Base-by-base conservation (phyloP, 2,113 vertebrate genomes). In the Cottus gobio region DNA sequence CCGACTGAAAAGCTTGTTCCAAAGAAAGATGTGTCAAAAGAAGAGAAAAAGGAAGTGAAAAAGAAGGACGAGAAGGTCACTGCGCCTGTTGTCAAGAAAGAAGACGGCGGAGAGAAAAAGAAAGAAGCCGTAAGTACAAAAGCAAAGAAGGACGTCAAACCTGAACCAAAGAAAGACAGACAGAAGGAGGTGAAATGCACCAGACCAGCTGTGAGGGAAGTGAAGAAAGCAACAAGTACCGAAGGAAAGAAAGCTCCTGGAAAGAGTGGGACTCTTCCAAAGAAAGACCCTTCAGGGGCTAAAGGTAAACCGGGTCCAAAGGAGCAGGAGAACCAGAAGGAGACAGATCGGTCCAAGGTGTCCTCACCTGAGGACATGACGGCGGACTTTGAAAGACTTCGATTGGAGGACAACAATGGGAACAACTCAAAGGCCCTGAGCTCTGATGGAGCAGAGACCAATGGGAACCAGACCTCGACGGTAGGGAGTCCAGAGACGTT, bases 11-110 rank as follows among this genome's bases (percentile, higher is more conserved):
- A 96, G 0, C 0, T 13, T 0, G 28, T 8, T 3, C 66, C 65
- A 68, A 96, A 95, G 79, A 97, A 95, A 46, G 97, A 97, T 0
- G 24, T n/a, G 0, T 42, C 83, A 10, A 97, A 94, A 73, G 95
- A 96, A 12, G 96, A 96, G 3, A 93, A 91, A 0, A 93, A 90
- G 65, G 92, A 71, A 30, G 82, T 80, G 2, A 95, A 84, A 93
- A 94, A 90, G 93, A 94, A 1, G 44, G 95, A 96, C 0, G 96
- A 97, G 73, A 95, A 90, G 60, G 37, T 50, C 1, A 6, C 52
- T 1, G 56, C 15, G 2, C 26, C 56, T 30, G 56, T 63, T 1
- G 56, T 66, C 1, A 30, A 95, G 83, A 95, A 93, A 88, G 93
- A 94, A 1, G 54, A 96, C 70, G 74, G 74, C 2, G 4, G 67